Base-by-base conservation (phyloP, 2,113 vertebrate genomes). In the Corvus moneduloides region DNA sequence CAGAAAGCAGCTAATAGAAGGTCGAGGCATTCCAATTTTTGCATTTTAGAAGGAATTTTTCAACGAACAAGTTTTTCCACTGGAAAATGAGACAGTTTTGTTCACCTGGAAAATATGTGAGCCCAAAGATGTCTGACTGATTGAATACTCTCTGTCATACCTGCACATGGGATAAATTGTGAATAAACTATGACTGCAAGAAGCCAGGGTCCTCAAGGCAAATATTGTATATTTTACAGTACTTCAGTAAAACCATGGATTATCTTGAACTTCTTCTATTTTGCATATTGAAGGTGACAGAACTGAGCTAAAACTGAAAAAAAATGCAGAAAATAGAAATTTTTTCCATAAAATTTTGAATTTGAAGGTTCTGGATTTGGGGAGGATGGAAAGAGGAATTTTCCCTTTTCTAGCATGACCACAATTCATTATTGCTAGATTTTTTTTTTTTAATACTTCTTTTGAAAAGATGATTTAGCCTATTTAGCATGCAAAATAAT, bases 71-170 rank as follows among this genome's bases (percentile, higher is more conserved):
- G 8, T 61, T 83, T 90, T 93, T 76, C 54, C 27, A 22, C 22
- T 94, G 58, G 86, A 86, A 84, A 92, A 84, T 76, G 52, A 88
- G 49, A n/a, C 17, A 16, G 7, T 74, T 77, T n/a, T 71, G 27
- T 88, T 88, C 54, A 83, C 68, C 86, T 90, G 86, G 67, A 94
- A 96, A 84, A 56, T 76, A 75, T 18, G 26, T 68, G 63, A 72
- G 46, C 83, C 55, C 76, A 49, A 10, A 83, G 69, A 63, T 44
- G 44, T 51, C 4, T 58, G 59, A 41, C 46, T 73, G 55, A 80
- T 88, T 69, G 73, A 73, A 66, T 79, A 46, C 41, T 51, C 24
- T 71, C 52, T 79, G 54, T 55, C 71, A 49, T 85, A 68, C 41
- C 67, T 92, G 44, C 89, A 76, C 83, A 32, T 30, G 58, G 78